Percentiles rank a stretch among this genome's conserved stretches.
Evolutionary conservation across 2,888 invertebrate genomes (phyloP).

Genomic region (Brenthis hecate): DNA sequence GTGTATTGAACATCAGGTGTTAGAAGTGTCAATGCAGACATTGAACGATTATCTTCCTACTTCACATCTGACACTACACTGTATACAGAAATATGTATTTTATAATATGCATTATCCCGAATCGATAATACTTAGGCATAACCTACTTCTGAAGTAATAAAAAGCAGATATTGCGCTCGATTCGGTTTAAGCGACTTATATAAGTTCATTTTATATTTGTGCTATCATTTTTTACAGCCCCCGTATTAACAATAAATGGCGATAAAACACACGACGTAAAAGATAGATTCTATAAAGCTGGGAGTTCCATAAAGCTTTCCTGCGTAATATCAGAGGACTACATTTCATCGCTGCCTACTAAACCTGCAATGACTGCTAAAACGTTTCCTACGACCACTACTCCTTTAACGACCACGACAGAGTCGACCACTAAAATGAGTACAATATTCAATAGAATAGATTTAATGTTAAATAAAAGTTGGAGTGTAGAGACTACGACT

Average conservation of each 20-base stretch:
- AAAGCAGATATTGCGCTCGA: conserved; percentile 14
- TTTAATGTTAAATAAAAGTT: conserved; percentile 78
- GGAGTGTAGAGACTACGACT: conserved; percentile 78
- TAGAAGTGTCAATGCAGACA: neutral
- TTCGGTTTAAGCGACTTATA: conserved; percentile 24
- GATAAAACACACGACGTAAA: conserved; percentile 86
- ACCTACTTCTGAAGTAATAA: conserved; percentile 16
- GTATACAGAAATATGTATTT: neutral
- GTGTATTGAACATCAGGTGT: conserved; percentile 9
- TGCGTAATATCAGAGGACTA: conserved; percentile 81
- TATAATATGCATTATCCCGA: conserved; percentile 2
- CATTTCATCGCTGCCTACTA: conserved; percentile 57
- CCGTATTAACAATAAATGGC: conserved; percentile 87
- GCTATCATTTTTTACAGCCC: conserved; percentile 77
- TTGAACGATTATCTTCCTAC: conserved; percentile 13
- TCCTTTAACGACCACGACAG: conserved; percentile 67
- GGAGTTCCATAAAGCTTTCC: conserved; percentile 87
- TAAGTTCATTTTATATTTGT: conserved; percentile 30
- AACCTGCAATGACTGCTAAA: conserved; percentile 56
- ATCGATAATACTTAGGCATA: conserved; percentile 13
- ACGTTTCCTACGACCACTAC: conserved; percentile 57
- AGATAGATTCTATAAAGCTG: conserved; percentile 88
- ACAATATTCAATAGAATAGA: conserved; percentile 77
- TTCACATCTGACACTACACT: neutral
- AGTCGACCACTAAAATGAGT: conserved; percentile 70